Evolutionary conservation across 2,888 invertebrate species (phyloP).

Genomic region (Agrenia bidenticulata): DNA sequence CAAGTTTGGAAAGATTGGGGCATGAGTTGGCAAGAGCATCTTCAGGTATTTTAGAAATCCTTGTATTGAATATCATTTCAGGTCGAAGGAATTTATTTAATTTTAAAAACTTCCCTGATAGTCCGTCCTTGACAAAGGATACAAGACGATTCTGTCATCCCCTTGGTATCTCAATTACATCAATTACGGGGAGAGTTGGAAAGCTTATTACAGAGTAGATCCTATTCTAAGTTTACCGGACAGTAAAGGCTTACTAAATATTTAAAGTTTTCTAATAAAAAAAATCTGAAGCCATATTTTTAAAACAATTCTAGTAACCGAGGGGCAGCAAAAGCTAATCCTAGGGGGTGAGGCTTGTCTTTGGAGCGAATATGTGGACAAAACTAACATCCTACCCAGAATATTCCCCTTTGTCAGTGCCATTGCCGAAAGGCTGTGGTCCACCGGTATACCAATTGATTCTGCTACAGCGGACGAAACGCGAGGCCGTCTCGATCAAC

Average conservation of each 20-base stretch:
- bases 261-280: neutral
- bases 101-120: slow-evolving; percentile 4
- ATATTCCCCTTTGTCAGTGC: slow-evolving; percentile 86
- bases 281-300: neutral
- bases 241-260: slow-evolving; percentile 24
- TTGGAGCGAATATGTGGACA: slow-evolving; percentile 81
- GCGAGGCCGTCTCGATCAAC: slow-evolving; percentile 67
- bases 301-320: slow-evolving; percentile 44
- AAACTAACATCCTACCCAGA: slow-evolving; percentile 62
- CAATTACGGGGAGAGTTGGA: slow-evolving; percentile 68
- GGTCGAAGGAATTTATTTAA: neutral
- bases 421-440: slow-evolving; percentile 84
- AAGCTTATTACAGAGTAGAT: slow-evolving; percentile 68
- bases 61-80: neutral
- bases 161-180: slow-evolving; percentile 87
- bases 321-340: slow-evolving; percentile 63
- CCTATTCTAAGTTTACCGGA: slow-evolving; percentile 57
- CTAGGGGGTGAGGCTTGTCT: slow-evolving; percentile 85
- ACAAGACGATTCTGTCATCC: slow-evolving; percentile 71
- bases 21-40: slow-evolving; percentile 28
- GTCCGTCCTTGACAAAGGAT: slow-evolving; percentile 57
- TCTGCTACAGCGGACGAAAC: slow-evolving; percentile 59
- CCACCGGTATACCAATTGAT: slow-evolving; percentile 55
- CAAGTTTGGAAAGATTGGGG: slow-evolving; percentile 73
- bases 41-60: slow-evolving; percentile 28